A percentile compares a stretch with the other conserved stretches of the same genome.
These are phyloP conservation scores for Aradus depressus DNA, from an alignment of 2,888 invertebrate species.

Conservation along the genomic window DNA sequence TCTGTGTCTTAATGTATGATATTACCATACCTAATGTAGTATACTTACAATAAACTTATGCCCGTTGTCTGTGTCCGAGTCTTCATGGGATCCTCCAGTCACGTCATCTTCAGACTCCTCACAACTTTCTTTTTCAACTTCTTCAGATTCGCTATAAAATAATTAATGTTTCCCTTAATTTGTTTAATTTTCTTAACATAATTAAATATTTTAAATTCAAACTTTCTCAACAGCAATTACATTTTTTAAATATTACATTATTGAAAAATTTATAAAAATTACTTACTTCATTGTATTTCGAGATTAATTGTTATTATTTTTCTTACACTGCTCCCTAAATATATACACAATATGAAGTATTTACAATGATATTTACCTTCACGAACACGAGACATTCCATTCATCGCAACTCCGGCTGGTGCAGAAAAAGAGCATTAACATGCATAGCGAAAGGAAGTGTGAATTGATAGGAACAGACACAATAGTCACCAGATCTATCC, in stretches of 20 bases:
- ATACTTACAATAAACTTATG: slow-evolving; percentile 24
- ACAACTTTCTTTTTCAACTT: slow-evolving; percentile 22
- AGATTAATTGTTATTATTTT: no score
- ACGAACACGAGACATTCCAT: slow-evolving; percentile 22
- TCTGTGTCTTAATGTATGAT: neutral
- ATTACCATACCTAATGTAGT: no score
- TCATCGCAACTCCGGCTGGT: slow-evolving; percentile 20
- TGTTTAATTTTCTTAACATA: no score
- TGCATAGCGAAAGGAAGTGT: slow-evolving; percentile 19
- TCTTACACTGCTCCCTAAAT: no score
- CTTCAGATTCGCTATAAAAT: slow-evolving; percentile 17
- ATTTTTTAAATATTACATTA: no score
- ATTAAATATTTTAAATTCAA: no score
- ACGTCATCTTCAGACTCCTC: slow-evolving; percentile 26
- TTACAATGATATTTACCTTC: slow-evolving; percentile 19
- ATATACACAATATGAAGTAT: neutral
- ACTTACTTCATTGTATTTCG: no score
- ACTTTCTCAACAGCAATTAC: no score
- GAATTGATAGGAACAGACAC: no score
- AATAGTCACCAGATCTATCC: no score
- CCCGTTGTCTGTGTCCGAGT: slow-evolving; percentile 28
- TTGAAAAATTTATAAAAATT: no score
- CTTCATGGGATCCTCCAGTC: slow-evolving; percentile 27
- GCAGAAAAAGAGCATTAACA: slow-evolving; percentile 17
- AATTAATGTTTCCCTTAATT: no score